Evolutionary conservation across 2,797 vertebrate genomes (phyloP).

Genomic region (Pempheris klunzingeri): DNA sequence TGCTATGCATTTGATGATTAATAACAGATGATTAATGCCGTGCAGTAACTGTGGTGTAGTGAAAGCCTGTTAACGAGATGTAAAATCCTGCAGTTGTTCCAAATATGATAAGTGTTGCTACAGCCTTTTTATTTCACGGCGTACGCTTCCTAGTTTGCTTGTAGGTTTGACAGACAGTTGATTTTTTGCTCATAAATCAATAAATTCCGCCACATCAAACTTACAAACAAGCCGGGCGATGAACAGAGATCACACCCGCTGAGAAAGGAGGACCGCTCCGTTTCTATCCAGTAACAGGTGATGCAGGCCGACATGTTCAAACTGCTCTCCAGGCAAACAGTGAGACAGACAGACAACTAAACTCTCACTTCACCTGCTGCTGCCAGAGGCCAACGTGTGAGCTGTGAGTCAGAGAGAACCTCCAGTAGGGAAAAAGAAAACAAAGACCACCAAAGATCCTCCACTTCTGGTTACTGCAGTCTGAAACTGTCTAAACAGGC

Average conservation of each 20-base stretch:
- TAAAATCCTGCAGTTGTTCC: background rate
- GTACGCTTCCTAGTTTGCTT: background rate
- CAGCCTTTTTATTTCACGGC: no score
- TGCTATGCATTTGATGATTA: no score
- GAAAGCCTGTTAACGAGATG: background rate
- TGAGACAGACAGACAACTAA: background rate
- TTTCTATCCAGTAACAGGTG: background rate
- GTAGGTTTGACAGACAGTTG: background rate
- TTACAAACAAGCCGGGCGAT: background rate
- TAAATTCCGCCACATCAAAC: background rate
- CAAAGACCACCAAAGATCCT: conserved; percentile 75
- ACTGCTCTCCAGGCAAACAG: background rate
- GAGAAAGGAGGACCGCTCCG: background rate
- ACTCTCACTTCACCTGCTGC: conserved; percentile 28
- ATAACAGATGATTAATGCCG: no score
- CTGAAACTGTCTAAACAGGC: conserved; percentile 56
- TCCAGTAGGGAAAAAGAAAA: conserved; percentile 61
- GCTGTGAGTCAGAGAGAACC: conserved; percentile 38
- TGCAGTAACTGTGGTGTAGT: no score
- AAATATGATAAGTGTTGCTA: background rate
- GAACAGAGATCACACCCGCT: background rate
- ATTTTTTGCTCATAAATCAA: background rate
- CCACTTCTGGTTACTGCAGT: conserved; percentile 27
- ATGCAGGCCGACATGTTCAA: conserved; percentile 5
- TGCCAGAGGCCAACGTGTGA: conserved; percentile 19